Base-by-base conservation (phyloP, 2,888 invertebrate species). In the Pollenia angustigena region DNA sequence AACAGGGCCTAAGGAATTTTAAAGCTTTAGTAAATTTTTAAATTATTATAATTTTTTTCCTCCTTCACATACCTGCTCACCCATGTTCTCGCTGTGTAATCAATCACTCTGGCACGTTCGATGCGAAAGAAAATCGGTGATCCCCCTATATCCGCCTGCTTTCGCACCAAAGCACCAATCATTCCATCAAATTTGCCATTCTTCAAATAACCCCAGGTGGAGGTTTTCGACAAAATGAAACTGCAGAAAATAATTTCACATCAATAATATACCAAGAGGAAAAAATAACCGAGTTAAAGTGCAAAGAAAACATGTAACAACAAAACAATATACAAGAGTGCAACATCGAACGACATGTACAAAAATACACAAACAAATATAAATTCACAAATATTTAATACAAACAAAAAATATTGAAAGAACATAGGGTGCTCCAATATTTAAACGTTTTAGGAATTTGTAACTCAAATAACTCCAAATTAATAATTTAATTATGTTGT, bases 71-170 rank as follows among this genome's bases (percentile, higher is more conserved):
- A 95, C 96, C 94, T 95, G 78, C 95, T 94, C 87, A 94, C 93
- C 95, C 95, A 96, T 16, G 95, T 95, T 88, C 95, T 95, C 7
- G 94, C 94, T 42, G 95, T 94, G 87, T 95, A 95, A 89, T 95
- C 95, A 81, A 95, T 93, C 81, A 94, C 94, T 88, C 94, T 92
- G 44, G 94, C 94, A 88, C 96, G 94, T 89, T 96, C 96, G n/a
- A 93, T 90, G 90, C 95, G 94, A 90, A 95, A 95, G 92, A 96
- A 95, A 68, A 95, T 92, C 0, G 96, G 95, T 14, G 96, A 95
- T n/a, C 95, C 95, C 0, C 96, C 95, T 84, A 96, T 94, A 90
- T 96, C 96, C 0, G 95, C 94, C 86, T 94, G 94, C 40, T 92
- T 93, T 32, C 94, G 93, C 89, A 95, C 94, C 88, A 96, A 91